Evolutionary conservation across 2,797 vertebrate species (phyloP).

Genomic region (Neomorphus geoffroyi): DNA sequence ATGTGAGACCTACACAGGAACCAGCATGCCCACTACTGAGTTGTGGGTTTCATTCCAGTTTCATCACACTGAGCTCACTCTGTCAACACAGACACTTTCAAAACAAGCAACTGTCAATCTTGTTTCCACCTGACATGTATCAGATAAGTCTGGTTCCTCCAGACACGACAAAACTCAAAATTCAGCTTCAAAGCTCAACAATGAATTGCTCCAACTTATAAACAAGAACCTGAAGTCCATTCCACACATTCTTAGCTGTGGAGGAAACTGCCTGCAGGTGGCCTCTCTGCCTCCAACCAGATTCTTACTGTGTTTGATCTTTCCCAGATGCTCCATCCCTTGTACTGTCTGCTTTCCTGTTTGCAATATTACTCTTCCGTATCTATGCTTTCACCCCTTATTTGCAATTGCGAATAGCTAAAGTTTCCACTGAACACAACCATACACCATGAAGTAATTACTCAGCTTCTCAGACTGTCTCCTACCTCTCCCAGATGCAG

Average conservation of each 20-base stretch:
- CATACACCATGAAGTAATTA: neutral
- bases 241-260: neutral
- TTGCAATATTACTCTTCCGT: neutral
- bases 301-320: neutral
- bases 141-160: neutral
- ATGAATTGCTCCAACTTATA: neutral
- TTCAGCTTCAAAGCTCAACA: neutral
- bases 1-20: neutral
- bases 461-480: neutral
- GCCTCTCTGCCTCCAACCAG: neutral
- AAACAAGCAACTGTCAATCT: neutral
- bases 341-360: neutral
- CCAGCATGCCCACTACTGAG: neutral
- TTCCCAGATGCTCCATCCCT: neutral
- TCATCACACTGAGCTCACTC: neutral
- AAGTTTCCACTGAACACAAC: neutral
- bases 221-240: neutral
- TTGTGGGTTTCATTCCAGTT: neutral
- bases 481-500: neutral
- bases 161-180: neutral
- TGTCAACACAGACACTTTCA: neutral
- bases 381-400: neutral
- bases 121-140: neutral
- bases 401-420: conserved; percentile 23
- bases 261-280: neutral